phyloP scores from a whole-genome alignment of 2,888 invertebrate genomes.

The Plebejus melissa region DNA sequence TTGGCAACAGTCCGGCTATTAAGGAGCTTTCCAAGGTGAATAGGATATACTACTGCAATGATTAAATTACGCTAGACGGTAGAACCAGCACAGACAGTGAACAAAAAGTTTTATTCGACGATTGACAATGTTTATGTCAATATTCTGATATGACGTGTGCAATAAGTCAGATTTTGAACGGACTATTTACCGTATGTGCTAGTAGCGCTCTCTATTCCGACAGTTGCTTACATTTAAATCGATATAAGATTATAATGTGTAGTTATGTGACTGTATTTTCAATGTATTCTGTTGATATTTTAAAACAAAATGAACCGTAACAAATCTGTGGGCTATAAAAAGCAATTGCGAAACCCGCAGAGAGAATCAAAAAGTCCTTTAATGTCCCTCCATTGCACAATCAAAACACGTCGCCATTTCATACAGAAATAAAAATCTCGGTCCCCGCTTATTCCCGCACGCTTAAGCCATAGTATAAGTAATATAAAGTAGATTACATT shows the following conservation, averaged over 20 bases:
- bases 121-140: too few species aligned
- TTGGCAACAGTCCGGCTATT: neutral
- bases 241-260: too few species aligned
- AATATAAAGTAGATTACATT: neutral
- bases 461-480: neutral
- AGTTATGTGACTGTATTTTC: neutral
- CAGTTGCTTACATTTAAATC: too few species aligned
- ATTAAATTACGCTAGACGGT: too few species aligned
- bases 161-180: too few species aligned
- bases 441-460: constrained; percentile 21
- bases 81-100: too few species aligned
- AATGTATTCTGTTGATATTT: neutral
- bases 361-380: constrained; percentile 21
- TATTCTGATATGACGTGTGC: too few species aligned
- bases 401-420: constrained; percentile 29
- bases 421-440: constrained; percentile 20
- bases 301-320: neutral
- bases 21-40: too few species aligned
- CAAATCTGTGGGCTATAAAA: neutral
- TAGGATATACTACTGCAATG: too few species aligned
- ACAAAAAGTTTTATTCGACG: too few species aligned
- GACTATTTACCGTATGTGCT: too few species aligned
- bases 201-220: too few species aligned
- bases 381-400: constrained; percentile 27
- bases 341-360: constrained; percentile 11